These are phyloP conservation scores for Chelonoidis abingdonii DNA, from an alignment of 2,113 vertebrate species.

Conservation along the genomic window DNA sequence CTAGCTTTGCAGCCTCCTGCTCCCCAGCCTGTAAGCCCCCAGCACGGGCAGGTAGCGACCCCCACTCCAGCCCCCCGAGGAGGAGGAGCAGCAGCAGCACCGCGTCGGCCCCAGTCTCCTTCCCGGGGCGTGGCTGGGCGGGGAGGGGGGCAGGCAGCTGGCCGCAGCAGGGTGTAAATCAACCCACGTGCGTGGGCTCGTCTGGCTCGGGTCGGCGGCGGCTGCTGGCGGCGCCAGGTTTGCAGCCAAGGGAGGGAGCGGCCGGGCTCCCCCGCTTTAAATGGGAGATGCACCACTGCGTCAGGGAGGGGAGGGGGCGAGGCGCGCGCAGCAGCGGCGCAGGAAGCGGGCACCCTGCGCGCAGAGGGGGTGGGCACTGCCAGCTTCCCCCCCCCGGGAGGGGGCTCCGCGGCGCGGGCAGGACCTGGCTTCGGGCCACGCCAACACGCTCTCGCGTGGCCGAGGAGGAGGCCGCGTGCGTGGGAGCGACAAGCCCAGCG, in stretches of 20 bases:
- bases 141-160: neutral
- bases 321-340: neutral
- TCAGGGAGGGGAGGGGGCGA: neutral
- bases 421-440: too few relatives aligned
- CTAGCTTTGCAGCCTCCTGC: neutral
- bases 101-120: neutral
- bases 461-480: too few relatives aligned
- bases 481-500: neutral
- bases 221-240: neutral
- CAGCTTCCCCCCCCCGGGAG: accelerated
- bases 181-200: neutral
- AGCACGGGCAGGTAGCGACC: neutral
- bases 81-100: neutral
- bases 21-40: neutral
- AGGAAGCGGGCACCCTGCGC: neutral
- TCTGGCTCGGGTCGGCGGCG: neutral
- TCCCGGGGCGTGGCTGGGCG: neutral
- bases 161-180: neutral
- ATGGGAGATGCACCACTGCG: neutral
- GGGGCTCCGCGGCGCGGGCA: neutral
- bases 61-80: neutral
- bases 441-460: neutral
- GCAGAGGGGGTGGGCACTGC: accelerated
- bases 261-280: accelerated
- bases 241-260: neutral